These are phyloP conservation scores for Myocastor coypus DNA, from an alignment of 2,113 vertebrate genomes.

Conservation along the genomic window DNA sequence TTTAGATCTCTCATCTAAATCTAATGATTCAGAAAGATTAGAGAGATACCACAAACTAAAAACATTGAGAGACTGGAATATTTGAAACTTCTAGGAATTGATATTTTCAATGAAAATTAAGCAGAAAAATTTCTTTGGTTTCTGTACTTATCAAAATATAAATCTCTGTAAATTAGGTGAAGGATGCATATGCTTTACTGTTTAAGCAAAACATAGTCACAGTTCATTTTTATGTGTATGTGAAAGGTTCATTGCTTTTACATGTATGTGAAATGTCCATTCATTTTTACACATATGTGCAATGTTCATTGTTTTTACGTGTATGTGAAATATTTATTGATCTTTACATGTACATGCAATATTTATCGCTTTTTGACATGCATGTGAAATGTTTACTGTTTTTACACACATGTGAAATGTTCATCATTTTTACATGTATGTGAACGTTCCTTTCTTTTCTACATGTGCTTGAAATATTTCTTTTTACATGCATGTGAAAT, in stretches of 20 bases:
- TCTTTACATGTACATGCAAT: no score
- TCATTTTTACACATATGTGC: no score
- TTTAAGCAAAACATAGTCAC: not conserved
- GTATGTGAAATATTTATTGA: no score
- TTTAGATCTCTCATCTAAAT: no score
- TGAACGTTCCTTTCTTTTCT: no score
- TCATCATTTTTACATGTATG: no score
- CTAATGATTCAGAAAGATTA: not conserved
- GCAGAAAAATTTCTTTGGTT: not conserved
- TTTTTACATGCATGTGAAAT: no score
- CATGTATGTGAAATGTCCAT: no score
- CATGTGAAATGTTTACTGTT: no score
- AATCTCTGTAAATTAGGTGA: not conserved
- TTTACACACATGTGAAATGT: no score
- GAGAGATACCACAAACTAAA: not conserved
- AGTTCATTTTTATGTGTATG: not conserved
- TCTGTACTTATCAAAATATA: not conserved
- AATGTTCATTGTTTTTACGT: no score
- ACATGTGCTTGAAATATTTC: not conserved
- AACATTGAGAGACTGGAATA: not conserved
- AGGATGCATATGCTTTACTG: not conserved
- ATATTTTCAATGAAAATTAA: not conserved
- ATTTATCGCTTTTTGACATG: no score
- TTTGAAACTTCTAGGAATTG: not conserved
- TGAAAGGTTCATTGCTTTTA: not conserved